Evolutionary conservation across 2,113 vertebrate species (phyloP).

Genomic region (Thamnaconus septentrionalis): DNA sequence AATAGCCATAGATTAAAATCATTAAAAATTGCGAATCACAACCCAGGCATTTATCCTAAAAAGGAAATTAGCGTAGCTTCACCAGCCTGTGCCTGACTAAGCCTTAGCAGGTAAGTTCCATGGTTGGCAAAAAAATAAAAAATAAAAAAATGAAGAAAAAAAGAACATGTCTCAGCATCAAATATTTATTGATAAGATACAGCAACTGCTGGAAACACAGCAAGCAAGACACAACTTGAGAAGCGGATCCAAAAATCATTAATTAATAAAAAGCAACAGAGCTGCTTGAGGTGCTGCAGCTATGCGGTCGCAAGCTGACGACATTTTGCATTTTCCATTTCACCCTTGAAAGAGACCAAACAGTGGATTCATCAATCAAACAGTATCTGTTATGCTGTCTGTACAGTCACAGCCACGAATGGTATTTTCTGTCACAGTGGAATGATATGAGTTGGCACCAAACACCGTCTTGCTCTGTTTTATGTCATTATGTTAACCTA

Average conservation of each 20-base stretch:
- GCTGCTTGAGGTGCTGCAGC: too few species aligned
- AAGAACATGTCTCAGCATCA: slow-evolving; percentile 28
- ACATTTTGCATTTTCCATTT: too few species aligned
- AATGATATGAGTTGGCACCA: too few species aligned
- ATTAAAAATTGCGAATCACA: slow-evolving; percentile 15
- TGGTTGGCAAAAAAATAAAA: too few species aligned
- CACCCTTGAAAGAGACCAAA: neutral
- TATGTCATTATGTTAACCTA: too few species aligned
- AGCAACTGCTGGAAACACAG: slow-evolving; percentile 39
- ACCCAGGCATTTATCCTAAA: slow-evolving; percentile 30
- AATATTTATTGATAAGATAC: slow-evolving; percentile 26
- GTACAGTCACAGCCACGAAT: too few species aligned
- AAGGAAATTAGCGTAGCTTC: slow-evolving; percentile 15
- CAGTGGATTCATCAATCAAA: neutral
- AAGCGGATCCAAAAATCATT: slow-evolving; percentile 17
- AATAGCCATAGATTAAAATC: too few species aligned
- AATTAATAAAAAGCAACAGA: neutral
- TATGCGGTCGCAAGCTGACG: too few species aligned
- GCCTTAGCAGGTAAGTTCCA: slow-evolving; percentile 16
- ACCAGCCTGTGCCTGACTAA: slow-evolving; percentile 30
- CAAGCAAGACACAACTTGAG: slow-evolving; percentile 6
- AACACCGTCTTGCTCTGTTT: too few species aligned
- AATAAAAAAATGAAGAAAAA: neutral
- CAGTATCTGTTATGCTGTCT: too few species aligned
- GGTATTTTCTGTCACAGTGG: too few species aligned